phyloP scores from a whole-genome alignment of 1,140 invertebrate genomes.

The Drosophila teissieri region DNA sequence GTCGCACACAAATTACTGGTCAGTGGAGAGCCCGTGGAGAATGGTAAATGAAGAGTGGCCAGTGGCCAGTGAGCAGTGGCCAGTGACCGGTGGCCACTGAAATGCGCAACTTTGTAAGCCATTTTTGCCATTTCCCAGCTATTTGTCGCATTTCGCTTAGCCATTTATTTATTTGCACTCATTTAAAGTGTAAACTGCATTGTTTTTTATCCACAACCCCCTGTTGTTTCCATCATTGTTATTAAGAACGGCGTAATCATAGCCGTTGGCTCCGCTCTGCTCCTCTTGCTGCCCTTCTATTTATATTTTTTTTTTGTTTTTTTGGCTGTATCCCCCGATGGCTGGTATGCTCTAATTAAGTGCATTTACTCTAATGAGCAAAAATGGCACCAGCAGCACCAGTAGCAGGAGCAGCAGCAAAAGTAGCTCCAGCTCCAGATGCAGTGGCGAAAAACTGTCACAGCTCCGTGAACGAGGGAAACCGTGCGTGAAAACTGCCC shows the following conservation, averaged over 20 bases:
- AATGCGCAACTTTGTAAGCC: slow-evolving; percentile 73
- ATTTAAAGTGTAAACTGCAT: slow-evolving; percentile 63
- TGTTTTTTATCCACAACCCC: slow-evolving; percentile 32
- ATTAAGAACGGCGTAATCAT: slow-evolving; percentile 78
- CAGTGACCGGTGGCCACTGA: slow-evolving; percentile 35
- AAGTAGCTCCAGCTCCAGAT: slow-evolving; percentile 27
- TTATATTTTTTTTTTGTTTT: slow-evolving; percentile 20
- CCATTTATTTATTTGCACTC: slow-evolving; percentile 77
- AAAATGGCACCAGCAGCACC: slow-evolving; percentile 55
- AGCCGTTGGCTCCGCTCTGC: slow-evolving; percentile 17
- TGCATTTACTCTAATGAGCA: slow-evolving; percentile 81
- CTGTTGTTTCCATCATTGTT: slow-evolving; percentile 61
- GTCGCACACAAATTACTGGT: slow-evolving; percentile 57
- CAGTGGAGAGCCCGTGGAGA: slow-evolving; percentile 29
- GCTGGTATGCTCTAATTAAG: slow-evolving; percentile 74
- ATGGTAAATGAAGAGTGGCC: slow-evolving; percentile 6
- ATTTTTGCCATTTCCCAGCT: slow-evolving; percentile 41
- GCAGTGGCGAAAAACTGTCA: slow-evolving; percentile 54
- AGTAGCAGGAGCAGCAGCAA: slow-evolving; percentile 12
- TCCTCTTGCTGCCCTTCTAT: slow-evolving; percentile 6
- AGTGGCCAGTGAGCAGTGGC: slow-evolving; percentile 27
- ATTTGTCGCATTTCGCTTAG: slow-evolving; percentile 78
- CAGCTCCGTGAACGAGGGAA: slow-evolving; percentile 50
- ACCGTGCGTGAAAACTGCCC: slow-evolving; percentile 74
- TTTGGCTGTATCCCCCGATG: slow-evolving; percentile 30